A percentile compares a stretch with the other conserved stretches of the same genome.
Conservation (phyloP, 2,888 invertebrate genomes). For the Plemyria rubiginata region DNA sequence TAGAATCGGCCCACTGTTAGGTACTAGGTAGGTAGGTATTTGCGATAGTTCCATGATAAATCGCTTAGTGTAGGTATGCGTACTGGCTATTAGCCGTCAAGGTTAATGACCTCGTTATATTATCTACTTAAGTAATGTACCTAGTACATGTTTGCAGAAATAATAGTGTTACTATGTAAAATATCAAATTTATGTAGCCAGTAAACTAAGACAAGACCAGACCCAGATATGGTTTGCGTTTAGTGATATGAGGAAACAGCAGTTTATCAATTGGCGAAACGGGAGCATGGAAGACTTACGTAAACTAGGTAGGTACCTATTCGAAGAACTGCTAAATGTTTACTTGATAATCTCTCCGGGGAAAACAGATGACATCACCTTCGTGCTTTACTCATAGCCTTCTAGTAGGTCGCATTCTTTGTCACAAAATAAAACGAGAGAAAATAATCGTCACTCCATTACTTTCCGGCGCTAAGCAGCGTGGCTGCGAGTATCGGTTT, state of each 20-base stretch:
- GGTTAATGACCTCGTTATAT: constrained; percentile 1
- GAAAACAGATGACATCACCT: background rate
- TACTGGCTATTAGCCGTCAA: background rate
- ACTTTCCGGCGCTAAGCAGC: no score
- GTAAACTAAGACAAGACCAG: no score
- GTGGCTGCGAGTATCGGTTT: no score
- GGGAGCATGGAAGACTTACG: background rate
- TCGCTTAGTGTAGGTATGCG: background rate
- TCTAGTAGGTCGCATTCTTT: constrained; percentile 1
- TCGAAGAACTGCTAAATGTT: background rate
- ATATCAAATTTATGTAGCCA: no score
- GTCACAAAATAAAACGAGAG: background rate
- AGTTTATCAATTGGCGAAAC: background rate
- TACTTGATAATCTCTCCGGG: background rate
- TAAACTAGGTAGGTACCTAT: background rate
- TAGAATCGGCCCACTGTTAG: no score
- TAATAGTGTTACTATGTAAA: background rate
- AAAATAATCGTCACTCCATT: no score
- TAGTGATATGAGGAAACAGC: background rate
- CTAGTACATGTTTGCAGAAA: no score
- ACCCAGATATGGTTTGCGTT: no score
- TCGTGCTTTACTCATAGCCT: background rate
- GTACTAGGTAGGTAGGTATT: no score
- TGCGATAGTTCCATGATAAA: background rate
- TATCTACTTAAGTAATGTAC: background rate